These are phyloP conservation scores for Gambelia wislizenii DNA, from an alignment of 2,797 vertebrate genomes.

Conservation along the genomic window DNA sequence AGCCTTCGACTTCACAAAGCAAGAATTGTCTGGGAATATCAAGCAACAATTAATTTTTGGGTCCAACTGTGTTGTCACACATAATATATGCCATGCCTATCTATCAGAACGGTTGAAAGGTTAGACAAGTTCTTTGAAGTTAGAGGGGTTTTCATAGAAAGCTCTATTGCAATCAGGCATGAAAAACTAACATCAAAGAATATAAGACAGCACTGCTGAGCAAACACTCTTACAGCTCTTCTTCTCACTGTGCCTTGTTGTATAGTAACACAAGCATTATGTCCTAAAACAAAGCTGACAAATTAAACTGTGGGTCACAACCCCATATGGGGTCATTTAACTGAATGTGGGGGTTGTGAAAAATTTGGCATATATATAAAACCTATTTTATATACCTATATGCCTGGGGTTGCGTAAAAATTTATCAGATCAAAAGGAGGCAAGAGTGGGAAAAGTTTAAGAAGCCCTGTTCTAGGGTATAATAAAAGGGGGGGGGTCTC, in stretches of 20 bases:
- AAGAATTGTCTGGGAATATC: not conserved
- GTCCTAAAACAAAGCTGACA: no score
- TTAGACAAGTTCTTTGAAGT: conserved; percentile 21
- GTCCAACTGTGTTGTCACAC: not conserved
- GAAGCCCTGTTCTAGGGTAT: not conserved
- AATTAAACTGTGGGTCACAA: no score
- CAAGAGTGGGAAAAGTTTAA: no score
- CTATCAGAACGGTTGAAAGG: not conserved
- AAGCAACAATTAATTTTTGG: conserved; percentile 21
- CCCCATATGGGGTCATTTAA: no score
- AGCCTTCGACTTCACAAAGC: no score
- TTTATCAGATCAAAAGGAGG: no score
- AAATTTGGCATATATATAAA: no score
- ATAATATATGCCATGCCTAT: not conserved
- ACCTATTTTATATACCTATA: no score
- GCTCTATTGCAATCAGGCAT: not conserved
- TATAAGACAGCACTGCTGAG: not conserved
- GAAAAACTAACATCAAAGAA: conserved; percentile 30
- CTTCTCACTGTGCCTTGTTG: no score
- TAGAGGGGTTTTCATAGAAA: not conserved
- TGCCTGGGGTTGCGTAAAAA: no score
- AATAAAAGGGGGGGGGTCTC: no score
- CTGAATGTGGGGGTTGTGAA: no score
- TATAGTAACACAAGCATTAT: not conserved
- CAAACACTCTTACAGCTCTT: not conserved